A percentile compares a stretch with the other conserved stretches of the same genome.
phyloP scores from a whole-genome alignment of 2,113 vertebrate species.

The Chionis minor region DNA sequence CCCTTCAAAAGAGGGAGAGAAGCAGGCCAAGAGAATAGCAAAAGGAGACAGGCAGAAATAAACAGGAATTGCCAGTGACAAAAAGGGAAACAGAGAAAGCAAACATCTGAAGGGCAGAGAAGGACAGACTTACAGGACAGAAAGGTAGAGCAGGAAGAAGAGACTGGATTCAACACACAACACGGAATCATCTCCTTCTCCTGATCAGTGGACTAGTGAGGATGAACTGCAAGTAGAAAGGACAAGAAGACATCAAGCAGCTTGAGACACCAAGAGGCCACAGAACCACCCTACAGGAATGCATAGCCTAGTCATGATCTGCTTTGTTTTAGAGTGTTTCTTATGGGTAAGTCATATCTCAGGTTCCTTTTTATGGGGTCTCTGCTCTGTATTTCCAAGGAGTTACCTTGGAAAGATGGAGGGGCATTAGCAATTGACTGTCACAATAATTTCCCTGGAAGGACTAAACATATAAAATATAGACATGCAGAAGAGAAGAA shows the following conservation, averaged over 20 bases:
- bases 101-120: neutral
- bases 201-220: neutral
- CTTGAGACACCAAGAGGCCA: neutral
- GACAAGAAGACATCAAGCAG: neutral
- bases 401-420: neutral
- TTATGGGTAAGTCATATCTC: slow-evolving; percentile 62
- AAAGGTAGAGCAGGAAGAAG: neutral
- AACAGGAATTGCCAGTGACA: neutral
- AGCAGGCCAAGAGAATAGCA: neutral
- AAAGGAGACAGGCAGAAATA: neutral
- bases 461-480: neutral
- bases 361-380: neutral
- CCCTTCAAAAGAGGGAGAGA: neutral
- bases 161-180: neutral
- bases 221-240: slow-evolving; percentile 7
- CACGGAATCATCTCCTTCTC: neutral
- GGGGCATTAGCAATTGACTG: neutral
- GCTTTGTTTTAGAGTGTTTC: slow-evolving; percentile 30
- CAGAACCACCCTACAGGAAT: neutral
- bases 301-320: neutral
- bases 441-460: neutral
- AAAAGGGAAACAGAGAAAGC: neutral
- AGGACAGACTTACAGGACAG: neutral
- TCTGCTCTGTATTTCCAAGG: neutral
- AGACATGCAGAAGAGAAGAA: neutral